Evolutionary conservation across 2,113 vertebrate species (phyloP).

Genomic region (Hystrix brachyura): DNA sequence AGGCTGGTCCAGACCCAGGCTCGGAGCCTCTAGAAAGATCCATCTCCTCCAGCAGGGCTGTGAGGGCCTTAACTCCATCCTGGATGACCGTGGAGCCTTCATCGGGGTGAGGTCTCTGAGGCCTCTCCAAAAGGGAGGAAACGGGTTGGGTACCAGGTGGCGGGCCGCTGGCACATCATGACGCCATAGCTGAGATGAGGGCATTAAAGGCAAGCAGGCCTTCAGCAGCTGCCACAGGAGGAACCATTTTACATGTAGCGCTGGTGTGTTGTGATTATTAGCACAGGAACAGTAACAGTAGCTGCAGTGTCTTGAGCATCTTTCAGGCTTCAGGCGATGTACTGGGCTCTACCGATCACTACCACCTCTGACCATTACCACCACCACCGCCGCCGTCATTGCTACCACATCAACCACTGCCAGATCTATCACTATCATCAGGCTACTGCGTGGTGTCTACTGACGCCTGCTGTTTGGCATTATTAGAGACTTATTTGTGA

Average conservation of each 20-base stretch:
- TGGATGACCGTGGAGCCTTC: neutral
- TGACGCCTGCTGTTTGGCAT: neutral
- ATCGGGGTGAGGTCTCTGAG: neutral
- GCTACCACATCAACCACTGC: neutral
- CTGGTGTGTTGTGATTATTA: neutral
- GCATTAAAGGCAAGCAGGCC: neutral
- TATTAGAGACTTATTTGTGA: neutral
- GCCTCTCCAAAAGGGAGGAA: neutral
- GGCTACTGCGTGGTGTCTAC: neutral
- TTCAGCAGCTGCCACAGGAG: neutral
- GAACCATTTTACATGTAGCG: neutral
- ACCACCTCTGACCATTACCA: neutral
- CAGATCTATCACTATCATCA: no score
- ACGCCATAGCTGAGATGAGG: neutral
- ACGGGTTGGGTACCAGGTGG: neutral
- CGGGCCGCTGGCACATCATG: neutral
- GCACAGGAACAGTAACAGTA: neutral
- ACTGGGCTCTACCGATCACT: neutral
- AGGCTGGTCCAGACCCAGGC: neutral
- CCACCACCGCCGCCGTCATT: neutral
- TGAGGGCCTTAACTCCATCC: neutral
- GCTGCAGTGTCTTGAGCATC: neutral
- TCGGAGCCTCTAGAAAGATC: conserved; percentile 32
- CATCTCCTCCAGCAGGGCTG: neutral
- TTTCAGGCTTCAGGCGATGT: neutral